These are phyloP conservation scores for Nomada fabriciana DNA, from an alignment of 2,888 invertebrate genomes.

Conservation along the genomic window DNA sequence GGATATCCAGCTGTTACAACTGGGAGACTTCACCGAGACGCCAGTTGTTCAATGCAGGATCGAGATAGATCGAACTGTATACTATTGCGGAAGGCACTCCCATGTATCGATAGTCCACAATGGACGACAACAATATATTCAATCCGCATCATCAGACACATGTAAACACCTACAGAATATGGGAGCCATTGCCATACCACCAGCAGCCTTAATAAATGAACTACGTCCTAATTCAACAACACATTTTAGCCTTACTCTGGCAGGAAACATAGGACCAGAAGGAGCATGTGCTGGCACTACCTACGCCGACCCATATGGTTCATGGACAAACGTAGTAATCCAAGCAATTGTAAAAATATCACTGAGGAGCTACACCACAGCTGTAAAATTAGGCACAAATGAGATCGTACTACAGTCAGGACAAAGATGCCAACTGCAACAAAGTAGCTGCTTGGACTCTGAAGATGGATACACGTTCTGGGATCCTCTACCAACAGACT, in stretches of 20 bases:
- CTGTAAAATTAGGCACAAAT: neutral
- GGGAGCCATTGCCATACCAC: neutral
- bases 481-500: neutral
- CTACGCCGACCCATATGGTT: neutral
- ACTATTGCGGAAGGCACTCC: neutral
- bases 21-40: too few species aligned
- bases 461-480: conserved; percentile 14
- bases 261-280: neutral
- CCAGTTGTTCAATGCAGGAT: too few species aligned
- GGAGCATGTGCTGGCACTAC: neutral
- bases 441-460: neutral
- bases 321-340: neutral
- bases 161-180: neutral
- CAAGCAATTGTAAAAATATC: neutral
- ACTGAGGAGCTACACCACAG: neutral
- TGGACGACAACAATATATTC: neutral
- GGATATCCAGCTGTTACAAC: neutral
- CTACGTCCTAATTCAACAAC: neutral
- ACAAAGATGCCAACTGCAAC: too few species aligned
- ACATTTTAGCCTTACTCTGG: neutral
- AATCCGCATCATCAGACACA: neutral
- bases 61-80: too few species aligned
- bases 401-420: neutral
- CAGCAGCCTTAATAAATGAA: neutral
- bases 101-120: neutral